Percentiles rank a stretch among this genome's conserved stretches.
These are phyloP conservation scores for Garra rufa DNA, from an alignment of 2,113 vertebrate genomes.

Conservation along the genomic window DNA sequence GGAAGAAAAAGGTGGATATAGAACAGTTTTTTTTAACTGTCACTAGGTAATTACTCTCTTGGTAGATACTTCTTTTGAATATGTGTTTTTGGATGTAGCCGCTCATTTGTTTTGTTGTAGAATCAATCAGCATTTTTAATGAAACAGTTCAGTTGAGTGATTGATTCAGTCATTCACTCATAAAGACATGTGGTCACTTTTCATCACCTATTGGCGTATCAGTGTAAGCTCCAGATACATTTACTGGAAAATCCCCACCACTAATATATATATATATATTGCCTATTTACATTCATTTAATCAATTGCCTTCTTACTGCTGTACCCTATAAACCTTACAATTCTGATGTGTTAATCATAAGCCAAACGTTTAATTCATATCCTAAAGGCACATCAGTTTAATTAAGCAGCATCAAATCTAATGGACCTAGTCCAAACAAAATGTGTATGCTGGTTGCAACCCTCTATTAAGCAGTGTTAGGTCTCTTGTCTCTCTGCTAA, in stretches of 20 bases:
- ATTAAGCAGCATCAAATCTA: conserved; percentile 11
- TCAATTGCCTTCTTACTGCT: neutral
- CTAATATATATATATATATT: neutral
- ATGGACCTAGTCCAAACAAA: conserved; percentile 21
- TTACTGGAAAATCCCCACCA: neutral
- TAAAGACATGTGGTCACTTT: neutral
- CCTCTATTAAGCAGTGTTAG: neutral
- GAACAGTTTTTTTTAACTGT: no score
- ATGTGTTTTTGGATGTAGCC: no score
- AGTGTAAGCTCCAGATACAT: neutral
- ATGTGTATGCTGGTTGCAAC: neutral
- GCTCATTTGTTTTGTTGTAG: no score
- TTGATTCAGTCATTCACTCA: neutral
- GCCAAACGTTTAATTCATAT: neutral
- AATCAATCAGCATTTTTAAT: no score
- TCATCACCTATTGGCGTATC: neutral
- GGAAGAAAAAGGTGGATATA: no score
- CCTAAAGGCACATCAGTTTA: neutral
- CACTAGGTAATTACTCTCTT: no score
- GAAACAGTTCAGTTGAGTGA: neutral
- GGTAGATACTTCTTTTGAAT: no score
- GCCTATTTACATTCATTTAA: neutral
- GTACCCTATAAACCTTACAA: neutral
- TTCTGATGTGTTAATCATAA: neutral
- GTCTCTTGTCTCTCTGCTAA: conserved; percentile 6